These are phyloP conservation scores for Poecilia picta DNA, from an alignment of 2,797 vertebrate genomes.

Conservation along the genomic window DNA sequence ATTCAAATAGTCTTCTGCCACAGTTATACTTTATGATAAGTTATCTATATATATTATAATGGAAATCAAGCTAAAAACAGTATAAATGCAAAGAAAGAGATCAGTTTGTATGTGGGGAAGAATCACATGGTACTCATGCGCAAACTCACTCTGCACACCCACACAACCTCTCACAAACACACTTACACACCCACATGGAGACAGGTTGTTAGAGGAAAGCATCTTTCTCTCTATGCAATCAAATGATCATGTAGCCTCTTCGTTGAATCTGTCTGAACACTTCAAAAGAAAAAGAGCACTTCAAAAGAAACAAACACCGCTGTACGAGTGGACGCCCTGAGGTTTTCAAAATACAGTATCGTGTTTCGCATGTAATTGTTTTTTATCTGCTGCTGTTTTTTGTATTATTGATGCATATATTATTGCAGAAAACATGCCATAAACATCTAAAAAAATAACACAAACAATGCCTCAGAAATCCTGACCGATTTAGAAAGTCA, in stretches of 20 bases:
- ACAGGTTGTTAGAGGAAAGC: slow-evolving; percentile 18
- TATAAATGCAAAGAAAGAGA: background rate
- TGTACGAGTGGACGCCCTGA: background rate
- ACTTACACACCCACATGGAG: slow-evolving; percentile 15
- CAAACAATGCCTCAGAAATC: slow-evolving; percentile 12
- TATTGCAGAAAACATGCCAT: slow-evolving; percentile 7
- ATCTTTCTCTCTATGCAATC: slow-evolving; percentile 21
- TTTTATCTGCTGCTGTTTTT: background rate
- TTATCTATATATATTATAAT: background rate
- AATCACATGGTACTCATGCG: slow-evolving; percentile 9
- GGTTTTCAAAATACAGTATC: slow-evolving; percentile 16
- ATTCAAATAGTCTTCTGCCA: slow-evolving; percentile 7
- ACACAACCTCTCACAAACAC: slow-evolving; percentile 27
- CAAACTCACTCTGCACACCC: slow-evolving; percentile 12
- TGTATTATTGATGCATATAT: slow-evolving; percentile 1
- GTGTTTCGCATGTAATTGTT: slow-evolving; percentile 15
- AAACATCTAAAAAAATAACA: slow-evolving; percentile 12
- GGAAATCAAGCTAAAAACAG: background rate
- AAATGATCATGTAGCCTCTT: slow-evolving; percentile 25
- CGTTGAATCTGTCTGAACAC: slow-evolving; percentile 22
- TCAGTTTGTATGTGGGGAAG: slow-evolving; percentile 7
- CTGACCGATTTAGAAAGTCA: slow-evolving; percentile 10
- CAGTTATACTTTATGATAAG: slow-evolving; percentile 13
- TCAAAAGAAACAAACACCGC: slow-evolving; percentile 19
- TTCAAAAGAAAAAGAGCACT: slow-evolving; percentile 24